Percentiles rank a stretch among this genome's conserved stretches.
Evolutionary conservation across 2,888 invertebrate species (phyloP).

Genomic region (Pecten maximus): DNA sequence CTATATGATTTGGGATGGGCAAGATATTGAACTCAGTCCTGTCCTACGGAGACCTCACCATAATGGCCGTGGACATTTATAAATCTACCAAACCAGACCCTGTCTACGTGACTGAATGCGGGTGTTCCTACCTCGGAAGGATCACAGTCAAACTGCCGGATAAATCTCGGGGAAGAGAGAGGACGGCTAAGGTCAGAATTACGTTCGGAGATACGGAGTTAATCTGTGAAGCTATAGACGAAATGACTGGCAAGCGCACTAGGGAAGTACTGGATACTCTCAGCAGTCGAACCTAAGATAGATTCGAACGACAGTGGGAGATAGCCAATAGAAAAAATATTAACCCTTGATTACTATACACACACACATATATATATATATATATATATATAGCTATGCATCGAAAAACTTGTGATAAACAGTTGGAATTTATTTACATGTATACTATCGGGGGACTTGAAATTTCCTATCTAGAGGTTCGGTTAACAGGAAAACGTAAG

Average conservation of each 20-base stretch:
- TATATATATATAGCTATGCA: too few species aligned
- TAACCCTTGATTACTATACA: too few species aligned
- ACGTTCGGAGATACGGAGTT: conserved; percentile 53
- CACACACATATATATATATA: too few species aligned
- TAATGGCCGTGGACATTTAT: conserved; percentile 46
- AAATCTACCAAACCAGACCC: conserved; percentile 43
- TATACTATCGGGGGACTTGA: too few species aligned
- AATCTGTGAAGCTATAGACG: conserved; percentile 38
- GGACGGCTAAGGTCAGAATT: conserved; percentile 41
- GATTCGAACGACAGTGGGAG: too few species aligned
- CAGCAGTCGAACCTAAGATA: too few species aligned
- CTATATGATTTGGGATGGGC: conserved; percentile 40
- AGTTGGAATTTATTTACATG: too few species aligned
- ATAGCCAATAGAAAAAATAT: too few species aligned
- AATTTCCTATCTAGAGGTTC: too few species aligned
- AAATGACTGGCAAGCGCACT: neutral
- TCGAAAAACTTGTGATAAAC: too few species aligned
- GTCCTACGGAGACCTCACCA: conserved; percentile 41
- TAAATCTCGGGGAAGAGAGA: neutral
- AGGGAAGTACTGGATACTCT: neutral
- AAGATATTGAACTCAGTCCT: conserved; percentile 41
- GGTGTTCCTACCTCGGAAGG: conserved; percentile 45
- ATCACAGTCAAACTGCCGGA: conserved; percentile 46
- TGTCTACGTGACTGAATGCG: conserved; percentile 40
- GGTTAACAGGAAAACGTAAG: too few species aligned